A percentile compares a stretch with the other conserved stretches of the same genome.
Evolutionary conservation across 2,113 vertebrate genomes (phyloP).

Genomic region (Salvelinus fontinalis): DNA sequence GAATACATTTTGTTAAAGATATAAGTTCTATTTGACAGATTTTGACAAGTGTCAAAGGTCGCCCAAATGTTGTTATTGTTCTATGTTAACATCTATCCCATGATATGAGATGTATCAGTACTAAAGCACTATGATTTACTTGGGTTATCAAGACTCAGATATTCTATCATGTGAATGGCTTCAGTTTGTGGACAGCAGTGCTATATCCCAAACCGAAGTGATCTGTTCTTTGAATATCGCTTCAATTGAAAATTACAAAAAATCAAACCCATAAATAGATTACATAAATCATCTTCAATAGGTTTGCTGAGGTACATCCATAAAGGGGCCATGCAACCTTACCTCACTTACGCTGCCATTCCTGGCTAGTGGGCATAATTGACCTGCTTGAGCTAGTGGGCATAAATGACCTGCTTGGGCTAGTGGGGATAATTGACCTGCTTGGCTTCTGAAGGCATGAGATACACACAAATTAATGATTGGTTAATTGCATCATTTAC

Average conservation of each 20-base stretch:
- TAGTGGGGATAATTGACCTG: not conserved
- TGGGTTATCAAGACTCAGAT: not conserved
- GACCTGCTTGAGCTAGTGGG: constrained; percentile 17
- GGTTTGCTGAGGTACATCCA: constrained; percentile 15
- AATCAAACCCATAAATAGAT: not conserved
- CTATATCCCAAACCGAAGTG: not conserved
- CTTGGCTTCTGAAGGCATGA: constrained; percentile 36
- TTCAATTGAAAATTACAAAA: not conserved
- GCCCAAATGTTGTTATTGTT: not conserved
- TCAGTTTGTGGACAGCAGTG: not conserved
- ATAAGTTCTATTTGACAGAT: not conserved
- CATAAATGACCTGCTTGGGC: no score
- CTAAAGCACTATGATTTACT: not conserved
- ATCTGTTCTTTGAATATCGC: not conserved
- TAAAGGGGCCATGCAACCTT: constrained; percentile 4
- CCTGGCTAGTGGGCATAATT: constrained; percentile 59
- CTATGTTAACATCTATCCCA: no score
- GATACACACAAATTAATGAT: constrained; percentile 56
- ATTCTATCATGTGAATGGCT: not conserved
- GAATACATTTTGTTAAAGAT: constrained; percentile 4
- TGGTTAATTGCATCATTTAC: constrained; percentile 58
- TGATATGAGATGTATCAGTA: no score
- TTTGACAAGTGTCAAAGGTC: not conserved
- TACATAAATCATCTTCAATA: constrained; percentile 2
- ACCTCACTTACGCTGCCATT: constrained; percentile 31